Evolutionary conservation across 2,888 invertebrate species (phyloP).

Genomic region (Tenthredo amoena): DNA sequence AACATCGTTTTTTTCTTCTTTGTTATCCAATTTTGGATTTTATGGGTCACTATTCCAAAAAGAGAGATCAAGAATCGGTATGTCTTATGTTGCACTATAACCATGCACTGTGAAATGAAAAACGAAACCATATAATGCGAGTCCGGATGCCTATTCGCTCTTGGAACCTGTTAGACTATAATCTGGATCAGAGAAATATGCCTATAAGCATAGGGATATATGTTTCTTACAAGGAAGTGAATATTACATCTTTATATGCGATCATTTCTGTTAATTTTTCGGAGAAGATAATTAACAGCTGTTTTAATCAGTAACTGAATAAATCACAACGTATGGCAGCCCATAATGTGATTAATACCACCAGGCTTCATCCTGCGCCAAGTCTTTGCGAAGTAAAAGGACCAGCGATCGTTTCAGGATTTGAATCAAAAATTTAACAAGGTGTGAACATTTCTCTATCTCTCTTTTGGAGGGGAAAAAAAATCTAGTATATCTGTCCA

Average conservation of each 20-base stretch:
- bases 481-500: neutral
- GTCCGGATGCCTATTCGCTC: neutral
- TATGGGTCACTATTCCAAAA: neutral
- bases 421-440: neutral
- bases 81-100: neutral
- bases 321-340: neutral
- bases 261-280: neutral
- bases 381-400: neutral
- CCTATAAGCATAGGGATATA: neutral
- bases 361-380: too few species aligned
- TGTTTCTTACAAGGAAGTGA: neutral
- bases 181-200: neutral
- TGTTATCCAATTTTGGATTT: neutral
- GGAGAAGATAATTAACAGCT: too few species aligned
- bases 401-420: neutral
- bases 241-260: neutral
- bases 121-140: neutral
- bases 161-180: neutral
- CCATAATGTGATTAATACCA: too few species aligned
- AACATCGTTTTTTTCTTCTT: neutral
- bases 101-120: neutral
- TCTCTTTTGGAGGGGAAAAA: neutral
- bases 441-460: neutral
- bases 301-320: neutral
- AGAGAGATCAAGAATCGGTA: neutral